These are phyloP conservation scores for Tricholauxania praeusta DNA, from an alignment of 2,888 invertebrate genomes.

Conservation along the genomic window DNA sequence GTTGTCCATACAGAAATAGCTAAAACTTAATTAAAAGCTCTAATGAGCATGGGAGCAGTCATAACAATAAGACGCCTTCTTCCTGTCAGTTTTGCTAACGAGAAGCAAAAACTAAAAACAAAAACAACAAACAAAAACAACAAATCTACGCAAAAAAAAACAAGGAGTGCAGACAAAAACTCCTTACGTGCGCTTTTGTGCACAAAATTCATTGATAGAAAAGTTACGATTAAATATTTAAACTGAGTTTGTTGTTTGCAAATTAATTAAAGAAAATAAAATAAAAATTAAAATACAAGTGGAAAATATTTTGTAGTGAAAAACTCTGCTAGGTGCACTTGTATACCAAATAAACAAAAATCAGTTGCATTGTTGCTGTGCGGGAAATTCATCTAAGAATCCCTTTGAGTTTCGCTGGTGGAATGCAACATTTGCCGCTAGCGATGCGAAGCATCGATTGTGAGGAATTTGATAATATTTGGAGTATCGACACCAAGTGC, in stretches of 20 bases:
- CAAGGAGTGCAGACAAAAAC: background rate
- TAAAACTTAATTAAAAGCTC: constrained; percentile 13
- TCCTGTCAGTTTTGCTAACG: no score
- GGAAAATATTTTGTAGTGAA: no score
- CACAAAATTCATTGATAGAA: no score
- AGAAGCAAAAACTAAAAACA: no score
- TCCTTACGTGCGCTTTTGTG: no score
- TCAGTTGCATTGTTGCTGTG: background rate
- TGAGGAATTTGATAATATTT: no score
- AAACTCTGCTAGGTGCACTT: background rate
- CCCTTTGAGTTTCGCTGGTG: constrained; percentile 9
- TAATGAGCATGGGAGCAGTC: constrained; percentile 1
- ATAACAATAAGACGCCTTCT: constrained; percentile 9
- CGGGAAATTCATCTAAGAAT: constrained; percentile 5
- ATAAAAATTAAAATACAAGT: constrained; percentile 5
- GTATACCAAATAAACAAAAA: constrained; percentile 8
- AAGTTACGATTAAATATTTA: constrained; percentile 12
- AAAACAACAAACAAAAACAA: background rate
- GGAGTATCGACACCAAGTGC: no score
- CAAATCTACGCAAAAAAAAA: background rate
- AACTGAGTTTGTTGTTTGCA: constrained; percentile 8
- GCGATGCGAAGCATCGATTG: no score
- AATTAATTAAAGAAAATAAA: constrained; percentile 20
- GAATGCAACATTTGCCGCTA: no score
- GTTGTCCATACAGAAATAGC: background rate